Evolutionary conservation across 2,888 invertebrate genomes (phyloP).

Genomic region (Luffia ferchaultella): DNA sequence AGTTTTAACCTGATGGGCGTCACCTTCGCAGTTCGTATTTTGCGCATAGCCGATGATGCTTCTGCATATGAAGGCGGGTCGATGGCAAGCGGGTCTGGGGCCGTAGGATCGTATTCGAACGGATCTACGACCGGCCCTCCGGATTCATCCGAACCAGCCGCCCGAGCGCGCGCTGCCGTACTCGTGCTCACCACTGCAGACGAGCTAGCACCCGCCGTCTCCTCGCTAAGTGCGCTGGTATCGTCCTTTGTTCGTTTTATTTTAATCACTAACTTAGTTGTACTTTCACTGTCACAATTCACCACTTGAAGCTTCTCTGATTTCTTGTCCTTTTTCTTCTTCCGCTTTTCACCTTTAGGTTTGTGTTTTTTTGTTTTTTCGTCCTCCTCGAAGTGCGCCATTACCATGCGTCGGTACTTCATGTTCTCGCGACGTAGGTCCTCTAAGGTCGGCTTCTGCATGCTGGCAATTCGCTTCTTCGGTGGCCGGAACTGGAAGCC

Average conservation of each 20-base stretch:
- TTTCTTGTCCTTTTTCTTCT: slow-evolving; percentile 64
- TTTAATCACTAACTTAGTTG: slow-evolving; percentile 81
- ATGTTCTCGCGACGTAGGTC: slow-evolving; percentile 85
- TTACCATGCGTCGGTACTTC: slow-evolving; percentile 85
- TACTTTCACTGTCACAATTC: slow-evolving; percentile 61
- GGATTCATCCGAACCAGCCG: slow-evolving; percentile 34
- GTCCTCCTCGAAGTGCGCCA: slow-evolving; percentile 82
- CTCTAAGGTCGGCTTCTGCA: slow-evolving; percentile 77
- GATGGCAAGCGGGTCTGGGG: slow-evolving; percentile 51
- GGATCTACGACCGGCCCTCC: slow-evolving; percentile 42
- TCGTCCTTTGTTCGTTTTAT: slow-evolving; percentile 67
- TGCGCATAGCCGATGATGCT: slow-evolving; percentile 50
- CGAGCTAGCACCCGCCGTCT: slow-evolving; percentile 20
- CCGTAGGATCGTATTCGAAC: slow-evolving; percentile 52
- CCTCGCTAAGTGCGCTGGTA: slow-evolving; percentile 26
- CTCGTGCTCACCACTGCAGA: no score
- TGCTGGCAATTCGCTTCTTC: slow-evolving; percentile 77
- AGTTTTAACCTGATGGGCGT: slow-evolving; percentile 87
- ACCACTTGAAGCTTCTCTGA: slow-evolving; percentile 60
- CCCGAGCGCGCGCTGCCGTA: slow-evolving; percentile 14
- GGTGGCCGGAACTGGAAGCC: slow-evolving; percentile 73
- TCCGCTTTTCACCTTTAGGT: slow-evolving; percentile 47
- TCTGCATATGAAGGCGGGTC: slow-evolving; percentile 48
- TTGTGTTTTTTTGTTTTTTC: slow-evolving; percentile 62
- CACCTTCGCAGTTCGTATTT: slow-evolving; percentile 72